Base-by-base conservation (phyloP, 2,797 vertebrate species). In the Ispidina picta region DNA sequence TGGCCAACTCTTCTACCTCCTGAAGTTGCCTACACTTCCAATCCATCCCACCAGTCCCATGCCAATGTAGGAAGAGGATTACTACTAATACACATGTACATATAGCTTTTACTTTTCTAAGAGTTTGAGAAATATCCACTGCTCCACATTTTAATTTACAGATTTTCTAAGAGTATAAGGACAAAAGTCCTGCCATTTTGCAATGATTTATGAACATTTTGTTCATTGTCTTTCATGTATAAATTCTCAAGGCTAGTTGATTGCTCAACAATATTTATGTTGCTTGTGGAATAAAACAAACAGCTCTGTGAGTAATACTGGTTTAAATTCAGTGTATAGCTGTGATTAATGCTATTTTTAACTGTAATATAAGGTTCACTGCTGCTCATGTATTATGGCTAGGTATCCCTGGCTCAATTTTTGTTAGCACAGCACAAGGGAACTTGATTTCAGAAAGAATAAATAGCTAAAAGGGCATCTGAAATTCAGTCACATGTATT, bases 261-360 rank as follows among this genome's bases (percentile, higher is more conserved):
- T 88, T 83, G 62, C 58, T 96, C 48, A 80, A 88, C 83, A 93
- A 87, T 93, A 88, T 83, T 94, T 92, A 94, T 58, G 71, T 35
- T 62, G 69, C 69, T 92, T 92, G 60, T 3, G 55, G 90, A 86
- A 90, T 70, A 89, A 95, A 94, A 79, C 44, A 63, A 91, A 86
- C 43, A 88, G 26, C 76, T 73, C 62, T 91, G 14, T 96, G 88
- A 94, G 69, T 93, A 75, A 92, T 78, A 87, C 52, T 84, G 58
- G 51, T 60, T 95, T 90, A 96, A 96, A 96, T 95, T 96, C 64
- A 94, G 63, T 93, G 88, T 97, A 90, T 83, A 90, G 52, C 51
- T 95, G 93, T 79, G 93, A 93, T 92, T 95, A 96, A 92, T 96
- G 91, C 76, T 96, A 85, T 96, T 97, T 97, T 96, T 94, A 93